phyloP scores from a whole-genome alignment of 2,888 invertebrate species.

The Podabrus alpinus region DNA sequence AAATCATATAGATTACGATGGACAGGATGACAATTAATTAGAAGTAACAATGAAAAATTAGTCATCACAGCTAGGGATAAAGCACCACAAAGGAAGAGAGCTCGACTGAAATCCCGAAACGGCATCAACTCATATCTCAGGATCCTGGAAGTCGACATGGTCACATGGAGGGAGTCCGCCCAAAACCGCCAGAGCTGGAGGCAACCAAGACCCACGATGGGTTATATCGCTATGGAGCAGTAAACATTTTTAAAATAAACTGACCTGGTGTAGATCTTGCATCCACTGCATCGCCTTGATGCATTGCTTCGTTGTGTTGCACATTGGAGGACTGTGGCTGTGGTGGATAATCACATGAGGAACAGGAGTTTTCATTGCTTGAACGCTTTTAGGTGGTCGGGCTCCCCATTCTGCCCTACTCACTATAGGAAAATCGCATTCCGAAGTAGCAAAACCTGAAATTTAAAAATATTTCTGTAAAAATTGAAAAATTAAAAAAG shows the following conservation, averaged over 20 bases:
- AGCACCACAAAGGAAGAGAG: no score
- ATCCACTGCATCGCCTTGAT: constrained; percentile 64
- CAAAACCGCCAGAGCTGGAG: no score
- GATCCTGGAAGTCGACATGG: no score
- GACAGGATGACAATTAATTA: no score
- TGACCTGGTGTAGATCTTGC: constrained; percentile 67
- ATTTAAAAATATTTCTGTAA: neutral
- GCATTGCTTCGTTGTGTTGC: constrained; percentile 58
- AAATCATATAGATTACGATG: no score
- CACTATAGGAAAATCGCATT: neutral
- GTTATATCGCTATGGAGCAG: no score
- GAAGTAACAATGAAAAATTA: no score
- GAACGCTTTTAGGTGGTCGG: neutral
- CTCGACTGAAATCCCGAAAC: no score
- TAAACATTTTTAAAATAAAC: neutral
- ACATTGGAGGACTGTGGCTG: neutral
- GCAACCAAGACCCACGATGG: no score
- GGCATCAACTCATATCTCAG: no score
- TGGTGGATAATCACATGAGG: neutral
- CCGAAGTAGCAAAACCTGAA: neutral
- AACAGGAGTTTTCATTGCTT: neutral
- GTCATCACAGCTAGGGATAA: no score
- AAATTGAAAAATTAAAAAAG: neutral
- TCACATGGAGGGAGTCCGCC: no score
- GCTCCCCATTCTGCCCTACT: neutral